Evolutionary conservation across 1,140 invertebrate genomes (phyloP).

Genomic region (Pseudomyrmex cubaensis): DNA sequence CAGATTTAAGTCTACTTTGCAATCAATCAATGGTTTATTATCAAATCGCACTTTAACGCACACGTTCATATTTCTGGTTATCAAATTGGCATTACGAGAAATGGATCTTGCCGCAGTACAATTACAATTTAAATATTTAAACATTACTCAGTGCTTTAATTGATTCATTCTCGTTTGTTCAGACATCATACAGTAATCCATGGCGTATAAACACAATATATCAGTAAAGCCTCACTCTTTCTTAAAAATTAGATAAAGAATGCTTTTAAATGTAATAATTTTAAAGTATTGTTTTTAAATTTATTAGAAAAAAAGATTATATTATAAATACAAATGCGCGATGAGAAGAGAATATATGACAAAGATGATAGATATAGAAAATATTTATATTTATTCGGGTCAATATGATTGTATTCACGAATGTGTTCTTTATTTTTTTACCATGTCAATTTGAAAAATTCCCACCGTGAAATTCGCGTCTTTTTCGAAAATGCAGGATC

Average conservation of each 20-base stretch:
- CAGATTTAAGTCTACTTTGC: not conserved
- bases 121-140: constrained; percentile 64
- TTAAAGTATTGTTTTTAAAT: not conserved
- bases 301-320: constrained; percentile 21
- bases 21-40: constrained; percentile 30
- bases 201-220: not conserved
- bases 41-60: constrained; percentile 12
- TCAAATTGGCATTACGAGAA: constrained; percentile 65
- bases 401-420: not conserved
- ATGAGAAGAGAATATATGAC: not conserved
- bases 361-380: not conserved
- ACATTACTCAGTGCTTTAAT: constrained; percentile 58
- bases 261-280: constrained; percentile 4
- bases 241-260: not conserved
- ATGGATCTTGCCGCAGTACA: constrained; percentile 26
- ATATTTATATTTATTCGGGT: not conserved
- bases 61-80: constrained; percentile 34
- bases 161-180: constrained; percentile 53
- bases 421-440: not conserved
- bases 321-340: not conserved
- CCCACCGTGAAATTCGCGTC: too few relatives aligned
- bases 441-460: not conserved
- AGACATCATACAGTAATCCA: constrained; percentile 22
- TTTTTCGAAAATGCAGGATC: not conserved
- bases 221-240: not conserved